phyloP scores from a whole-genome alignment of 1,140 invertebrate species.

The Hermetia illucens region DNA sequence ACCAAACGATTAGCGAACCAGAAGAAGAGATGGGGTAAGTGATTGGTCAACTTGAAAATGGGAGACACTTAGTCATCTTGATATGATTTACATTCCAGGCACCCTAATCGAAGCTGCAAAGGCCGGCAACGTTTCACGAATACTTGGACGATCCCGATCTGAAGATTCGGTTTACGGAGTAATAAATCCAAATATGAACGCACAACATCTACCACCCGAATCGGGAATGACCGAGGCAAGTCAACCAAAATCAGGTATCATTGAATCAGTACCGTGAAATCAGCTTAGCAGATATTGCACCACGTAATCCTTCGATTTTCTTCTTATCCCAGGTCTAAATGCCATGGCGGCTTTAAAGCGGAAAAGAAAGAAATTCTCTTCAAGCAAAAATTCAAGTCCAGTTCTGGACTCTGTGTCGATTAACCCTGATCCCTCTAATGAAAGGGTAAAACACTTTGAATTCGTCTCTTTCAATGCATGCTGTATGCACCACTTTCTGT shows the following conservation, averaged over 20 bases:
- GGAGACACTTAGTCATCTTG: conserved; percentile 29
- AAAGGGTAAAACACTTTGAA: conserved; percentile 8
- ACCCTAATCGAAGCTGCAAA: conserved; percentile 76
- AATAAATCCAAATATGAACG: conserved; percentile 9
- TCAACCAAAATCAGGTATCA: conserved; percentile 13
- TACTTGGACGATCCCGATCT: conserved; percentile 59
- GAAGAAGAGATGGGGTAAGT: conserved; percentile 48
- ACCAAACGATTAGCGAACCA: conserved; percentile 44
- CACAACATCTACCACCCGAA: conserved; percentile 6
- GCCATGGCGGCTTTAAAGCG: conserved; percentile 54
- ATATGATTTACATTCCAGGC: conserved; percentile 32
- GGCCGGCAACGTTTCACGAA: conserved; percentile 52
- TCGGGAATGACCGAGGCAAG: conserved; percentile 9
- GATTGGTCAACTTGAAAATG: conserved; percentile 1
- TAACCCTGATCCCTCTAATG: conserved; percentile 7
- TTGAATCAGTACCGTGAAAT: background rate
- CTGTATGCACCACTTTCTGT: background rate
- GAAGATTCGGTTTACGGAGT: conserved; percentile 73
- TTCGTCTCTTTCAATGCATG: background rate
- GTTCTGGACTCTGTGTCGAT: conserved; percentile 27
- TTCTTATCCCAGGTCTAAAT: conserved; percentile 26
- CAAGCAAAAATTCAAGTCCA: conserved; percentile 51
- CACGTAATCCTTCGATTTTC: background rate
- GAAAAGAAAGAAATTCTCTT: conserved; percentile 66
- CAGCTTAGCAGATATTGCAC: background rate